Percentiles rank a stretch among this genome's conserved stretches.
Evolutionary conservation across 2,113 vertebrate genomes (phyloP).

Genomic region (Myotis lucifugus): DNA sequence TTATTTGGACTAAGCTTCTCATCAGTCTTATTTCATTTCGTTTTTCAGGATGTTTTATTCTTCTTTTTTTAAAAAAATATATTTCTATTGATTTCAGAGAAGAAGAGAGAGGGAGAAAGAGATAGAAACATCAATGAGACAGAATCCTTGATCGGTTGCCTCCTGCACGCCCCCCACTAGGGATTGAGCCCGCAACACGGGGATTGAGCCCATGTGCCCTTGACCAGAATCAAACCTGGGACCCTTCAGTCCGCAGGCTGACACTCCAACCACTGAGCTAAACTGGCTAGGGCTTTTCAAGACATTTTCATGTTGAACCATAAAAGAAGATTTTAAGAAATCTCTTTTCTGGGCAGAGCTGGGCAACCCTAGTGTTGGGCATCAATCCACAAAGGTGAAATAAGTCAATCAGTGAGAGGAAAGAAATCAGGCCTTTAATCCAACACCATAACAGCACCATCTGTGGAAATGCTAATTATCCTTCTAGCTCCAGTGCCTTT

Average conservation of each 20-base stretch:
- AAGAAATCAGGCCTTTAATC: slow-evolving; percentile 32
- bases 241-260: too few relatives aligned
- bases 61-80: too few relatives aligned
- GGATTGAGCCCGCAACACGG: too few relatives aligned
- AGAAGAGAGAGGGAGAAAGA: too few relatives aligned
- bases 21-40: not conserved
- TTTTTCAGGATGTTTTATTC: not conserved
- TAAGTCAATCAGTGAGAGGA: slow-evolving; percentile 40
- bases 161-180: too few relatives aligned
- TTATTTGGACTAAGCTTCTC: not conserved
- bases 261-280: too few relatives aligned
- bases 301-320: not conserved
- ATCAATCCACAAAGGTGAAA: slow-evolving; percentile 28
- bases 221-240: too few relatives aligned
- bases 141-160: too few relatives aligned
- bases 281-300: not conserved
- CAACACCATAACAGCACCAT: slow-evolving; percentile 48
- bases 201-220: too few relatives aligned
- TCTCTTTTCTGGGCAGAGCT: not conserved
- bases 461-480: slow-evolving; percentile 57
- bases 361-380: not conserved
- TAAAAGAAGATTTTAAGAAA: not conserved
- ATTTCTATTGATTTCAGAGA: too few relatives aligned
- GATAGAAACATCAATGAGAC: too few relatives aligned
- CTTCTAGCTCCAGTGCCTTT: slow-evolving; percentile 37